phyloP scores from a whole-genome alignment of 1,140 invertebrate genomes.

The Bacillus rossius region DNA sequence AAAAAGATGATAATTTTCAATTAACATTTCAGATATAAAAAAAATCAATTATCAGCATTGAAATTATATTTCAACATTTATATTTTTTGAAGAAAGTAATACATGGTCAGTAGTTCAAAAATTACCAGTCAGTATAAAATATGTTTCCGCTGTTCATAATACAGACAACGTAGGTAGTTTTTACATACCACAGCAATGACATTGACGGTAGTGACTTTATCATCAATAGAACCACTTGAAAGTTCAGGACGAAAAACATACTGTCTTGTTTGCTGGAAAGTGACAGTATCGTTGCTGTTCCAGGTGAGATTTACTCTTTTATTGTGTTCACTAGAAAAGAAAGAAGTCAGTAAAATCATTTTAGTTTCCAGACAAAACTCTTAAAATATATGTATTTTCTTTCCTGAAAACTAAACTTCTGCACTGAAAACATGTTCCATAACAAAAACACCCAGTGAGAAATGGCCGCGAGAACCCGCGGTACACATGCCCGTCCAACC shows the following conservation, averaged over 20 bases:
- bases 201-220: conserved; percentile 72
- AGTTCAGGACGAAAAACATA: conserved; percentile 66
- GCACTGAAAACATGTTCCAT: too few relatives aligned
- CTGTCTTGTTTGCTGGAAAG: conserved; percentile 67
- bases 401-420: too few relatives aligned
- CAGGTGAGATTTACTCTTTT: conserved; percentile 51
- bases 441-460: too few relatives aligned
- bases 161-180: not conserved
- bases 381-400: too few relatives aligned
- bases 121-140: too few relatives aligned
- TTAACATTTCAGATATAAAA: not conserved
- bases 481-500: too few relatives aligned
- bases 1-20: conserved; percentile 4
- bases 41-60: conserved; percentile 10
- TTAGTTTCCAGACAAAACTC: not conserved
- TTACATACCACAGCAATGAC: conserved; percentile 64
- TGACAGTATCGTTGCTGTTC: conserved; percentile 71
- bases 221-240: conserved; percentile 67
- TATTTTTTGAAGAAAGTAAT: too few relatives aligned
- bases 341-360: not conserved
- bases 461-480: too few relatives aligned
- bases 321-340: conserved; percentile 11
- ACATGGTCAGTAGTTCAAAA: too few relatives aligned
- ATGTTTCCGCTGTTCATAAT: too few relatives aligned
- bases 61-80: too few relatives aligned